These are phyloP conservation scores for Cerastis leucographa DNA, from an alignment of 2,888 invertebrate species.

Conservation along the genomic window DNA sequence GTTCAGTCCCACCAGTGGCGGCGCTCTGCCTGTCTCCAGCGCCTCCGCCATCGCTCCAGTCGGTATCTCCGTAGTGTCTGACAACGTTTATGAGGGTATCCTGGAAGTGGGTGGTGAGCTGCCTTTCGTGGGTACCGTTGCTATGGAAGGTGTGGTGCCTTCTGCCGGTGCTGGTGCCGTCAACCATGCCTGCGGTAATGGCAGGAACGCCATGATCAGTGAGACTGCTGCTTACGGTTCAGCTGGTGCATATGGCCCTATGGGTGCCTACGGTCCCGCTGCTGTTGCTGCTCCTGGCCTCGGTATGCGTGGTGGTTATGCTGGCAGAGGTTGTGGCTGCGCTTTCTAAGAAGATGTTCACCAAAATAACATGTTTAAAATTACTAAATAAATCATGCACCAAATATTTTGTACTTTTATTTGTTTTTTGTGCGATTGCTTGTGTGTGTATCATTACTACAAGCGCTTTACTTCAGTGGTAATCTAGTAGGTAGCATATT, in stretches of 20 bases:
- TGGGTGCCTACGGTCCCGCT: conserved; percentile 28
- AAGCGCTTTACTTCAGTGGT: too few relatives aligned
- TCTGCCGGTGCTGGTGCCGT: conserved; percentile 75
- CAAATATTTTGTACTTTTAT: too few relatives aligned
- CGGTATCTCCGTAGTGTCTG: conserved; percentile 57
- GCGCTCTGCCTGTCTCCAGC: conserved; percentile 48
- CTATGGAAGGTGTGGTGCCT: conserved; percentile 73
- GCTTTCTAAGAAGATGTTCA: background rate
- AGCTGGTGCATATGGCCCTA: conserved; percentile 16
- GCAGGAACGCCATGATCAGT: conserved; percentile 64
- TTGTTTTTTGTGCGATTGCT: too few relatives aligned
- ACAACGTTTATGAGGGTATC: conserved; percentile 58
- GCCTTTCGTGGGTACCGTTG: conserved; percentile 74
- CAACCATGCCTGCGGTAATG: conserved; percentile 75
- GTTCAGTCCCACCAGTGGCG: conserved; percentile 47
- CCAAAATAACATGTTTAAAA: background rate
- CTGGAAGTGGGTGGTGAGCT: conserved; percentile 71
- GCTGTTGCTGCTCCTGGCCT: conserved; percentile 2
- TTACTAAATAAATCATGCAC: too few relatives aligned
- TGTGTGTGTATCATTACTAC: too few relatives aligned
- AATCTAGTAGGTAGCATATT: too few relatives aligned
- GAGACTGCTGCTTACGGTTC: conserved; percentile 33
- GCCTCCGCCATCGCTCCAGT: conserved; percentile 18
- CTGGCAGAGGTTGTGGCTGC: conserved; percentile 32
- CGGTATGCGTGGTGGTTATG: background rate